Percentiles rank a stretch among this genome's conserved stretches.
Evolutionary conservation across 2,113 vertebrate species (phyloP).

Genomic region (Numida meleagris): DNA sequence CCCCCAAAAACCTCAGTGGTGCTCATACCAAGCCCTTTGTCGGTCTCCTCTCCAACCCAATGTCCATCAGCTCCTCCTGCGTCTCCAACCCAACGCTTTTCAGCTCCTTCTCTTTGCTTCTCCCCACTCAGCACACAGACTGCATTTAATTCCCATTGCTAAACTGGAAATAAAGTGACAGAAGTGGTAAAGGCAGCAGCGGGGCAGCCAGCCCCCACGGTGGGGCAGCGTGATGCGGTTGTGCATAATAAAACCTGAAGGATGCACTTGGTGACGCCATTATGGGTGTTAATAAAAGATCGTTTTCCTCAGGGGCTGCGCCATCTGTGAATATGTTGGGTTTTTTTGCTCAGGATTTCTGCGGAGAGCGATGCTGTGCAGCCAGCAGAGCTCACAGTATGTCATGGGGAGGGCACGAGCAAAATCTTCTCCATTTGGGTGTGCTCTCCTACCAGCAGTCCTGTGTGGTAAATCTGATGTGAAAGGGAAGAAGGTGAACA

Average conservation of each 20-base stretch:
- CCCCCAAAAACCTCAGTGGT: not conserved
- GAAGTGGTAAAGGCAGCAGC: not conserved
- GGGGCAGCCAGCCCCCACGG: not conserved
- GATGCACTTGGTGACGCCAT: not conserved
- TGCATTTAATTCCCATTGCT: not conserved
- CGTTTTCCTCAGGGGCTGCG: not conserved
- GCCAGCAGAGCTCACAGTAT: not conserved
- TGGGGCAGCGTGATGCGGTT: not conserved
- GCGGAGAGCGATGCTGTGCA: not conserved
- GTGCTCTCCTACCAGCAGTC: not conserved
- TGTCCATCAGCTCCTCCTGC: too few relatives aligned
- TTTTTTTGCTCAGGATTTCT: not conserved
- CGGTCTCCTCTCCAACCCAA: not conserved
- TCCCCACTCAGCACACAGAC: fast-evolving
- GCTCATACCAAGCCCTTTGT: not conserved
- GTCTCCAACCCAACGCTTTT: not conserved
- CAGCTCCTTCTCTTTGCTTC: not conserved
- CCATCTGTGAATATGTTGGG: not conserved
- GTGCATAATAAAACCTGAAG: not conserved
- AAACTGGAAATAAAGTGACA: not conserved
- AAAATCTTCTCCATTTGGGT: not conserved
- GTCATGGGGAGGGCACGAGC: not conserved
- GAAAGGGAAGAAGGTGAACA: not conserved
- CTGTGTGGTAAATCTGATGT: not conserved
- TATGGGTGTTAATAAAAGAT: not conserved